Conservation (phyloP, 2,797 vertebrate genomes). For the Accipiter badius region DNA sequence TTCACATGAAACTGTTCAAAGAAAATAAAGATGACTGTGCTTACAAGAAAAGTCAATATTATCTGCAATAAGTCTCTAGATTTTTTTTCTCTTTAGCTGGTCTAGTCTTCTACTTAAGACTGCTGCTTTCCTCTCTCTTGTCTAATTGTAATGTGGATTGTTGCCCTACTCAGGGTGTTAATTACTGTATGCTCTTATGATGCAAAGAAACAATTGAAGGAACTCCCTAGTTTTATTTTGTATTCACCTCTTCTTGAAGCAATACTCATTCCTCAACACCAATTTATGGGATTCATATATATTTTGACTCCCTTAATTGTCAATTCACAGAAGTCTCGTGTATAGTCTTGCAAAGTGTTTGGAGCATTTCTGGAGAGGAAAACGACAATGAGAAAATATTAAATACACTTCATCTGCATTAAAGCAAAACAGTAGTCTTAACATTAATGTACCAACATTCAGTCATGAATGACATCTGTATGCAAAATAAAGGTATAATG, state of each 20-base stretch:
- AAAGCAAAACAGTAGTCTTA: not conserved
- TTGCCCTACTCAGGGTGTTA: not conserved
- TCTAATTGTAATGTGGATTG: not conserved
- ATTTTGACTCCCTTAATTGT: not conserved
- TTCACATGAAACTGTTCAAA: not conserved
- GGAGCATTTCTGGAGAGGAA: not conserved
- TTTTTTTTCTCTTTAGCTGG: not conserved
- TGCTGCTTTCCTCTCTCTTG: not conserved
- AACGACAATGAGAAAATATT: not conserved
- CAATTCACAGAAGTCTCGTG: not conserved
- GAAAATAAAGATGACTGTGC: not conserved
- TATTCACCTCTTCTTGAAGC: not conserved
- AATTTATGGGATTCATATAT: not conserved
- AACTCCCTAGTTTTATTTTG: not conserved
- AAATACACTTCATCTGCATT: not conserved
- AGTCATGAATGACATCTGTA: not conserved
- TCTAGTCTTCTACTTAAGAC: not conserved
- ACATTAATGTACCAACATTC: not conserved
- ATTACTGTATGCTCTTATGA: not conserved
- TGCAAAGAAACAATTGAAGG: not conserved
- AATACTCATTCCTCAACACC: not conserved
- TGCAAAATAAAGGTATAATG: not conserved
- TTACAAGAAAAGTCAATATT: not conserved
- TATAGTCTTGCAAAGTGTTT: not conserved
- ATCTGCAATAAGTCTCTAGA: not conserved